Base-by-base conservation (phyloP, 2,888 invertebrate species). In the Melolontha melolontha region DNA sequence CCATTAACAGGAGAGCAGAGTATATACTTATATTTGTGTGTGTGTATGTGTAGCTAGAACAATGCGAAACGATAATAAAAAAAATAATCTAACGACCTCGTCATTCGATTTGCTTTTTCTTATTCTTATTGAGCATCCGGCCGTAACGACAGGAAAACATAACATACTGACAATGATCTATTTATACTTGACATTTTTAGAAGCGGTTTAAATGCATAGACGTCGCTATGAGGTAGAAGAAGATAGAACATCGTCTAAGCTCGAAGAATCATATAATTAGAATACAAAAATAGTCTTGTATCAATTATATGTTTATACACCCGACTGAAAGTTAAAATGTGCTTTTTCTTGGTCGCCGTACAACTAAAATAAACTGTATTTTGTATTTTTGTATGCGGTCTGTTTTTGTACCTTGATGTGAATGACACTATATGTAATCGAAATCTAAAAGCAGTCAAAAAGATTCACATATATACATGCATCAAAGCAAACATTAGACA, bases 141-240 rank as follows among this genome's bases (percentile, higher is more conserved):
- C 59, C 47, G 59, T 47, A 62, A 62, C 59, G 66, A 49, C 62
- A 67, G 66, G 66, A 67, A 59, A 66, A 39, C 50, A 66, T 67
- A 67, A 57, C 66, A 65, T 10, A 34, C 44, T 69, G 62, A 69
- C 68, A 69, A 65, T 66, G 69, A 62, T 62, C 69, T 66, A 69
- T 69, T 66, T 69, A 69, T 69, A 69, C 34, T 47, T 69, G 66
- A 66, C 69, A 66, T 69, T 69, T 66, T 59, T 54, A 12, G 54
- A 59, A 27, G 49, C 14, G 41, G 51, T 34, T 16, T 11, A 14
- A 10, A 62, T n/a, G 11, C 14, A 47, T 34, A n/a, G 11, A 2
- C 40, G 40, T 34, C 11, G 55, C 39, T 6, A 14, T 47, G 7
- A 5, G 47, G 2, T 12, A 11, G 16, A 47, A 11, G 12, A 16